Evolutionary conservation across 2,113 vertebrate species (phyloP), one percentile per base, ranked within the genome.

Genomic region (Pseudopipra pipra): DNA sequence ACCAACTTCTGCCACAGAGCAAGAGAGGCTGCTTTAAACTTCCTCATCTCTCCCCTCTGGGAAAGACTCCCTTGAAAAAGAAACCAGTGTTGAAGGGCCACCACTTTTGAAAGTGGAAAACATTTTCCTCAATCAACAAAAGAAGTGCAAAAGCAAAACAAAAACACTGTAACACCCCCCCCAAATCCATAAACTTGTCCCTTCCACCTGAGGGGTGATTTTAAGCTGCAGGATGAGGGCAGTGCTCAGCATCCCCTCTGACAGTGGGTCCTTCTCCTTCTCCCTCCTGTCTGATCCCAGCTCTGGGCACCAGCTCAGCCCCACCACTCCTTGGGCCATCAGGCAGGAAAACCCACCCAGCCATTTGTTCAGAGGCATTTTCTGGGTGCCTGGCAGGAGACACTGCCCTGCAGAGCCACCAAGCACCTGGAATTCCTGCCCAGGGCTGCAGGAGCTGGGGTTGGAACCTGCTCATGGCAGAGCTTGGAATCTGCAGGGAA

Each of bases 1-100:
- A 14, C 46, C 30, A 5, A 1, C 11, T 41, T 37, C 63, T 80
- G 68, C 82, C 37, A 12, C 2, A 17, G 21, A 67, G 61, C 37
- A 14, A 6, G 51, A 74, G 28, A 44, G 55, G 49, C 63, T 39
- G 25, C 4, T 82, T 44, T 20, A 9, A 55, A 28, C 33, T 3
- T 33, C 25, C 80, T 43, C 66, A 0, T 5, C 1, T 47, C n/a
- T 28, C 46, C 58, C 39, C 17, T 1, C 2, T 0, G 8, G 3
- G 46, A 80, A 76, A 84, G 35, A 5, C 25, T 37, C 51, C 33
- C 27, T 27, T 41, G 72, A 37, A 54, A 89, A 82, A 75, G 51
- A 49, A 72, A 54, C 37, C 11, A 7, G 6, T 1, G 7, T 18
- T 51, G 12, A 59, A 74, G 33, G 7, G 63, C 49, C 44, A 25